Base-by-base conservation (phyloP, 2,888 invertebrate genomes). In the Acleris cristana region DNA sequence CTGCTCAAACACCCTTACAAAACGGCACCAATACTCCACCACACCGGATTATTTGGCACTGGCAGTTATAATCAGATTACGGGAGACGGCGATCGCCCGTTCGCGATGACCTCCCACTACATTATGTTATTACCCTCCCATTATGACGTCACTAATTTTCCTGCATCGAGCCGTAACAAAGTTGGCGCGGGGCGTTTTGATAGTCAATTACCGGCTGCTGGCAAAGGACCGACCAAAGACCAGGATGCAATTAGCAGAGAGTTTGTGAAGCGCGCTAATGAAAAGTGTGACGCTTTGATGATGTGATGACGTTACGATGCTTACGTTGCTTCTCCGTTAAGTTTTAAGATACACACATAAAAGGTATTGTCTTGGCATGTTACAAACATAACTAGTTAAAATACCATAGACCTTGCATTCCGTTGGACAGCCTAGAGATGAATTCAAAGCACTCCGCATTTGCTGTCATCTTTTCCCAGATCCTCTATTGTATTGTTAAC, bases 81-180 rank as follows among this genome's bases (percentile, higher is more conserved):
- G 66, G 74, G 69, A 76, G 79, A 73, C 79, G 72, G 54, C 84
- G 84, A 84, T 84, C 81, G 84, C 74, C 75, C 78, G 76, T 74
- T 71, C 78, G 72, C 71, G 85, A 87, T 91, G 91, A 90, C 91
- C 90, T 84, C 74, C 75, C 77, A 74, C 83, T 87, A 90, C 87
- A 92, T 92, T 92, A 91, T 77, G 86, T 87, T 85, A 89, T 90
- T 91, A 92, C 87, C 80, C 79, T 80, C 82, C 85, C 77, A 88
- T 92, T 90, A 92, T 89, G 88, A 80, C 87, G 90, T 90, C 89
- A 90, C 88, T 90, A 90, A 92, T 92, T 90, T 91, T 87, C 89
- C 89, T 89, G 88, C 83, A 85, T 87, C 85, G 88, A 81, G 82
- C 68, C 83, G 86, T 92, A 92, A 92, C 89, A 79, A 87, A 92